Base-by-base conservation (phyloP, 2,888 invertebrate species). In the Ichneumon xanthorius region DNA sequence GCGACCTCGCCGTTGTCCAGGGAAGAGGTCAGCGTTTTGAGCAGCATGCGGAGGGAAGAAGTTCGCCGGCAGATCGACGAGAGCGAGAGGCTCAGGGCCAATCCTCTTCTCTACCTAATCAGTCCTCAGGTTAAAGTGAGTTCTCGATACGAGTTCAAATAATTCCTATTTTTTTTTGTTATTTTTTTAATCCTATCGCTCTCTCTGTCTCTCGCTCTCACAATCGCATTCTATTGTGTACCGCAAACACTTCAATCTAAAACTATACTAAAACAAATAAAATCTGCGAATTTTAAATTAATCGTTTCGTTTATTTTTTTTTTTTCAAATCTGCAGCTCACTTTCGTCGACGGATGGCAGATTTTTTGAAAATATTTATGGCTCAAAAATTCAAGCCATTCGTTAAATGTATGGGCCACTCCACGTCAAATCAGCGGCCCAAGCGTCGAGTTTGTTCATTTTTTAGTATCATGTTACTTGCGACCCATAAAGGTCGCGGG, bases 51-150 rank as follows among this genome's bases (percentile, higher is more conserved):
- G 88, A 96, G 99, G 89, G 99, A 99, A 95, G 99, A 99, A 94
- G 96, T 99, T 89, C 96, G 99, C 92, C 96, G 98, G 90, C 97
- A 98, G 95, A 96, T 97, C 92, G 98, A 99, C 94, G 98, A 98
- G 95, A 96, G 97, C 89, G 99, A 99, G 95, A 96, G 98, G 94
- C 96, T 98, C 90, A 96, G 98, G 94, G 98, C 98, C 93, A 99
- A 99, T 95, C 99, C 99, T 92, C 96, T 99, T 92, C 96, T 99
- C 92, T 99, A 98, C 95, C 96, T 99, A 94, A 97, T 98, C 96
- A 98, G 98, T 97, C 99, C 99, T 93, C 97, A 98, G 96, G 98
- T 99, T 91, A 98, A 98, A 97, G 99, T 99, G 95, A 95, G 95
- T 94, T 87, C 88, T 82, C 63, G 71, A 40, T 33, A 40, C 22